phyloP scores from a whole-genome alignment of 2,113 vertebrate genomes.

The Aramus guarauna region DNA sequence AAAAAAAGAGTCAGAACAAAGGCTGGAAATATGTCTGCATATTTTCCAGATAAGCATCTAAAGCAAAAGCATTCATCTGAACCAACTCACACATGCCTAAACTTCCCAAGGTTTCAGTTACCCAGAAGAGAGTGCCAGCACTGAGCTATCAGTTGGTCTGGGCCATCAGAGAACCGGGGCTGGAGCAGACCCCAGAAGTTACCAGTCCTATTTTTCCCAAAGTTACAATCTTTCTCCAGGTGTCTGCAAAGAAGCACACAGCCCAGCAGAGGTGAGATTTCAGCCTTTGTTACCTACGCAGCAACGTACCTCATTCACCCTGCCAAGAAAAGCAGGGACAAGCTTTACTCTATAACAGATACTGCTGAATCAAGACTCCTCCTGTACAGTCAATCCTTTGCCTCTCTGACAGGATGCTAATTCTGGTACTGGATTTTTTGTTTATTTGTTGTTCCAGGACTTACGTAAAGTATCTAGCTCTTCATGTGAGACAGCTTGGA shows the following conservation, averaged over 20 bases:
- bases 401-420: neutral
- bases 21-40: neutral
- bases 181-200: neutral
- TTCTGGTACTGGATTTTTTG: neutral
- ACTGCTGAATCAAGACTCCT: neutral
- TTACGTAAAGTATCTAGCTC: neutral
- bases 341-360: neutral
- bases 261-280: neutral
- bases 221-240: neutral
- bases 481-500: neutral
- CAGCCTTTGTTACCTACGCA: neutral
- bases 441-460: neutral
- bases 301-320: accelerated
- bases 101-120: neutral
- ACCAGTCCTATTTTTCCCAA: neutral
- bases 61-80: neutral
- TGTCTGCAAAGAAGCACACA: neutral
- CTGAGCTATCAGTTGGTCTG: neutral
- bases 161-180: neutral
- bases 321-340: neutral
- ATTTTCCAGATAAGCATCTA: neutral
- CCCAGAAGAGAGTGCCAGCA: neutral
- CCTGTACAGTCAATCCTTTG: neutral
- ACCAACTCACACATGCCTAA: neutral
- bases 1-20: neutral